phyloP scores from a whole-genome alignment of 23 tunicate species.

The Botrylloides violaceus region DNA sequence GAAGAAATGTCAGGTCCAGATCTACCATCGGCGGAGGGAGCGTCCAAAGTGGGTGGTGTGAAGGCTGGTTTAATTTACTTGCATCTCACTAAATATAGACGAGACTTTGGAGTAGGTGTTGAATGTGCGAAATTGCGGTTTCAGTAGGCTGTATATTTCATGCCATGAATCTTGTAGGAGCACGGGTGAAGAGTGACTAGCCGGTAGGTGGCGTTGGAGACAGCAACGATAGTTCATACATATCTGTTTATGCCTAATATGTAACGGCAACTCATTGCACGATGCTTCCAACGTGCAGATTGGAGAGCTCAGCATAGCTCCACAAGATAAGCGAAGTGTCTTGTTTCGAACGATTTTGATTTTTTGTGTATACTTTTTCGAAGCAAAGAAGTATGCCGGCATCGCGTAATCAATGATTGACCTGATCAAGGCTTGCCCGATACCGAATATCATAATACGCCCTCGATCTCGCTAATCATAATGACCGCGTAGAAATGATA shows the following conservation, averaged over 20 bases:
- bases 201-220: not conserved
- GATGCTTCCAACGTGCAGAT: not conserved
- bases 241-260: not conserved
- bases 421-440: not conserved
- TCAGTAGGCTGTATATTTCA: not conserved
- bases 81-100: not conserved
- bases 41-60: too few species aligned
- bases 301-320: not conserved
- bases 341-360: not conserved
- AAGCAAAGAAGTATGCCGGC: not conserved
- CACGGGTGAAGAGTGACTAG: not conserved
- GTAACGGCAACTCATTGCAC: not conserved
- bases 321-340: not conserved
- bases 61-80: too few species aligned
- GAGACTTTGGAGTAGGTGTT: not conserved
- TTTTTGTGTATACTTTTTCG: not conserved
- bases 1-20: too few species aligned
- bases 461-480: too few species aligned
- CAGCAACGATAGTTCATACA: not conserved
- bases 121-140: not conserved
- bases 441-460: too few species aligned
- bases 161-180: not conserved
- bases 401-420: not conserved
- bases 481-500: too few species aligned
- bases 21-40: too few species aligned